Conservation (phyloP, 2,888 invertebrate genomes). For the Tricholauxania praeusta region DNA sequence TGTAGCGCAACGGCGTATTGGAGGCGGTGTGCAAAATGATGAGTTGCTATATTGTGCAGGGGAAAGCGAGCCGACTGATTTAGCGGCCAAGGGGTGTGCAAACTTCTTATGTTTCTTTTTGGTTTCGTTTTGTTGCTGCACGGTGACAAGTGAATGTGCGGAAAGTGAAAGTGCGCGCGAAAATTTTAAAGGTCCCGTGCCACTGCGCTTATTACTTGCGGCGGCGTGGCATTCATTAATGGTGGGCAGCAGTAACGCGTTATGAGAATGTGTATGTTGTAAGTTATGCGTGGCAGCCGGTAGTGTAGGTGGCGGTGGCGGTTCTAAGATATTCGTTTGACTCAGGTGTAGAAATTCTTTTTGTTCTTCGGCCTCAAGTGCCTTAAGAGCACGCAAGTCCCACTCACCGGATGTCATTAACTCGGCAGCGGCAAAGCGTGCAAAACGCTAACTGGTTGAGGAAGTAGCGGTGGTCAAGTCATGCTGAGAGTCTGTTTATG, state of each 20-base stretch:
- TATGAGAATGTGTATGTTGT: slow-evolving; percentile 59
- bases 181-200: slow-evolving; percentile 53
- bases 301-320: slow-evolving; percentile 50
- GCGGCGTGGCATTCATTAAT: slow-evolving; percentile 61
- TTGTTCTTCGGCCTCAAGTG: slow-evolving; percentile 68
- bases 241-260: slow-evolving; percentile 62
- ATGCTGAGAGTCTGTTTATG: too few species aligned
- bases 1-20: slow-evolving; percentile 63
- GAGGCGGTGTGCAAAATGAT: slow-evolving; percentile 63
- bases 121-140: slow-evolving; percentile 34
- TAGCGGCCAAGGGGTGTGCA: slow-evolving; percentile 42
- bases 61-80: slow-evolving; percentile 57
- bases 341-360: slow-evolving; percentile 64
- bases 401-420: slow-evolving; percentile 68
- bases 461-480: too few species aligned
- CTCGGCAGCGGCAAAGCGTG: slow-evolving; percentile 16
- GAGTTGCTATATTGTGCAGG: slow-evolving; percentile 59
- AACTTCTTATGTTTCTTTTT: slow-evolving; percentile 1
- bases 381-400: slow-evolving; percentile 67
- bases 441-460: neutral
- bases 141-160: slow-evolving; percentile 56
- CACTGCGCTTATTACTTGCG: neutral
- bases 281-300: slow-evolving; percentile 43
- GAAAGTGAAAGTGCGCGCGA: slow-evolving; percentile 61
- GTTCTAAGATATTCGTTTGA: slow-evolving; percentile 62